Base-by-base conservation (phyloP, 2,113 vertebrate species). In the Pheucticus melanocephalus region DNA sequence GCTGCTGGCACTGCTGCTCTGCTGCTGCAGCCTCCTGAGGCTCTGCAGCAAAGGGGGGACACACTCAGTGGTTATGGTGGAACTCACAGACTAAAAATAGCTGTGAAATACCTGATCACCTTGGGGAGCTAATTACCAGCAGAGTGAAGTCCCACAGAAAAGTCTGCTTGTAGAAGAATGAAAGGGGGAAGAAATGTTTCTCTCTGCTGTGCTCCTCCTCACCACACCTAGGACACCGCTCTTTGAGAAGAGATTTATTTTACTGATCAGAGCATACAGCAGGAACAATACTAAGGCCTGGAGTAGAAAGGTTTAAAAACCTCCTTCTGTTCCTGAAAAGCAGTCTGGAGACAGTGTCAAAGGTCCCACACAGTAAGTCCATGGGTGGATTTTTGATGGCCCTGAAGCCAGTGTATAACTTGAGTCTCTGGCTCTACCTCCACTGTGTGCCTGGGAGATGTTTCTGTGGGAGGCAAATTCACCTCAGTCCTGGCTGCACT, bases 41-140 rank as follows among this genome's bases (percentile, higher is more conserved):
- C 53, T 80, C 61, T 44, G 6, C 57, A 75, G 63, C 22, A 21
- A 33, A n/a, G 24, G 1, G 30, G n/a, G 16, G 12, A 61, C 27
- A 15, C 39, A 31, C 31, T 21, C 31, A 11, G 33, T 33, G 45
- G 15, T 35, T 69, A 37, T 0, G 0, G 20, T 15, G 31, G 47
- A 61, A 61, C 33, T 53, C 10, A 2, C 10, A 27, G 44, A 13
- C 13, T 31, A 23, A 66, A 91, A 79, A 10, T 2, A 53, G 28
- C 71, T 70, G 11, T 40, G 56, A 53, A 89, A 28, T 64, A 59
- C 35, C 63, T 71, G 81, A 48, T 11, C 30, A 25, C 11, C 17
- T 45, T 14, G 5, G 13, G 44, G 25, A 76, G 9, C 20, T 54
- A 45, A 37, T 69, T 57, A 72, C 33, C 68, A 63, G 28, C 59